phyloP scores from a whole-genome alignment of 2,113 vertebrate genomes.

The Lucifuga dentata region DNA sequence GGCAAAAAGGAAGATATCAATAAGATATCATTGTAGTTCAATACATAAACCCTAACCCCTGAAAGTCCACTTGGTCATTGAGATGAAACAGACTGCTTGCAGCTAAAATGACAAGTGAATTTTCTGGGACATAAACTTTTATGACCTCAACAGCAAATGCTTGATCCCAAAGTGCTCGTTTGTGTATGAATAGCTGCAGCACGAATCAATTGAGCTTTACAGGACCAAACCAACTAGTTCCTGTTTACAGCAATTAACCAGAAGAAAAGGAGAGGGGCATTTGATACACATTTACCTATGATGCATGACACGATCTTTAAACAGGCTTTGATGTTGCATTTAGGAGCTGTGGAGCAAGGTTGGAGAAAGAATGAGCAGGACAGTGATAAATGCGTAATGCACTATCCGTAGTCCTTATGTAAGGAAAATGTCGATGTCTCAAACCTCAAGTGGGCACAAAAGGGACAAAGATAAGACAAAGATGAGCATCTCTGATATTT shows the following conservation, averaged over 20 bases:
- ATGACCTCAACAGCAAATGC: conserved; percentile 19
- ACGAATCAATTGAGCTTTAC: conserved; percentile 20
- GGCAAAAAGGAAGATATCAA: neutral
- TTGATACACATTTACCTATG: neutral
- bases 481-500: conserved; percentile 75
- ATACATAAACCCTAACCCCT: neutral
- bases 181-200: neutral
- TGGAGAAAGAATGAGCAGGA: conserved; percentile 37
- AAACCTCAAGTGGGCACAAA: conserved; percentile 70
- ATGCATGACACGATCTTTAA: conserved; percentile 22
- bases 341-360: conserved; percentile 28
- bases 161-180: neutral
- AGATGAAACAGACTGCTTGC: neutral
- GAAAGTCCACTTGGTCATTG: neutral
- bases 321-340: conserved; percentile 69
- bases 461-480: conserved; percentile 69
- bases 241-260: conserved; percentile 29
- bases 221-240: neutral
- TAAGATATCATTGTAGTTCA: neutral
- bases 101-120: neutral
- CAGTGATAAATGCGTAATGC: conserved; percentile 60
- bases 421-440: conserved; percentile 52
- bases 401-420: conserved; percentile 44
- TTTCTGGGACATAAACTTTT: conserved; percentile 5
- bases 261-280: neutral